These are phyloP conservation scores for Sebastes taczanowskii DNA, from an alignment of 2,797 vertebrate species.

Conservation along the genomic window DNA sequence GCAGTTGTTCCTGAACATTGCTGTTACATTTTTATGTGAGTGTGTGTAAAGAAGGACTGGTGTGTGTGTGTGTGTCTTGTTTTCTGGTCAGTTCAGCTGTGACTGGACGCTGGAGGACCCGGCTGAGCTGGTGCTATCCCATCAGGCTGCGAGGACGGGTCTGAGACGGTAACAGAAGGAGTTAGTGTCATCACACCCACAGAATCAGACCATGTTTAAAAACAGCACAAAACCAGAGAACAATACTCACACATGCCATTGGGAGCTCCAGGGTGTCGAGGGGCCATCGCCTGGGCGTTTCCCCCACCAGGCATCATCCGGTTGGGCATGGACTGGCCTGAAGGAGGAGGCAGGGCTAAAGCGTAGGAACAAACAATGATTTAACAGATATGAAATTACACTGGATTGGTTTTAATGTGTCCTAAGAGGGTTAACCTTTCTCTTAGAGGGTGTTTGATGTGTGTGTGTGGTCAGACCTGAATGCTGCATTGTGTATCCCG, in stretches of 20 bases:
- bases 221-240: background rate
- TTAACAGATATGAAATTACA: background rate
- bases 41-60: background rate
- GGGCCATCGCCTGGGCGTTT: conserved; percentile 74
- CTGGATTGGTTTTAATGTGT: background rate
- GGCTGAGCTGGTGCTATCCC: conserved; percentile 83
- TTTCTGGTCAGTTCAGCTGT: conserved; percentile 56
- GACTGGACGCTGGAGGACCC: conserved; percentile 78
- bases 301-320: conserved; percentile 81
- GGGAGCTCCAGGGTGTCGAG: conserved; percentile 85
- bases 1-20: conserved; percentile 36
- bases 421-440: background rate
- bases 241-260: conserved; percentile 92
- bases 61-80: background rate
- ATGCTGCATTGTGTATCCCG: conserved; percentile 79
- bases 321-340: conserved; percentile 83
- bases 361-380: background rate
- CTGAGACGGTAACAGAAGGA: conserved; percentile 66
- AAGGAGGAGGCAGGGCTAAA: background rate
- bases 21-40: background rate
- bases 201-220: background rate
- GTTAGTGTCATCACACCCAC: background rate
- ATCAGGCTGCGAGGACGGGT: conserved; percentile 86
- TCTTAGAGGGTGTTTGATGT: background rate
- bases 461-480: conserved; percentile 76